Evolutionary conservation across 2,888 invertebrate species (phyloP), one percentile per base, ranked within the genome.

Genomic region (Oxyscelio sp.): DNA sequence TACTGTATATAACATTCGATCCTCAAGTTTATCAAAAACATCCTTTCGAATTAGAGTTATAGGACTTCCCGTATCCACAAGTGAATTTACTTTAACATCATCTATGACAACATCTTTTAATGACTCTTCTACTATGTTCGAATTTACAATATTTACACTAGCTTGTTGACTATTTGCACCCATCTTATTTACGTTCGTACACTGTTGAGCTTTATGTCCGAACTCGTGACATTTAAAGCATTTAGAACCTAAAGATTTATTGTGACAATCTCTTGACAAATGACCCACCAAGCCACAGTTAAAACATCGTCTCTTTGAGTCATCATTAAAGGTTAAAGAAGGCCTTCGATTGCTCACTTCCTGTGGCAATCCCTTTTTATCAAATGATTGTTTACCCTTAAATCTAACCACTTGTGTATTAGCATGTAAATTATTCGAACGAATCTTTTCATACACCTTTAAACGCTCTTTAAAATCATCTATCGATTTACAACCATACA

Each of bases 141-240:
- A 13, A n/a, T 43, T 59, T 59, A 59, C 17, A 61, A 43, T 4
- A 43, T 61, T 43, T 34, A 61, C 61, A 24, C 11, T 43, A 13
- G 61, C 8, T 43, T 61, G 19, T 6, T 22, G 21, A n/a, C 1
- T n/a, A 43, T 22, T 27, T 40, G 13, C 15, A 5, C 9, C 24
- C 21, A 1, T 34, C n/a, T 63, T 77, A 9, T 50, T 31, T 45
- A 17, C 11, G 24, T 24, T n/a, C 15, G n/a, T 43, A 43, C 43
- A 43, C 15, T 43, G 43, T 15, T 15, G n/a, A 2, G 66, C 73
- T 43, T 86, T 89, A 59, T 92, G 91, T 2, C 91, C 90, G 56
- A 83, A 90, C 13, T 87, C 75, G 13, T 89, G 78, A 66, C 89
- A 91, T 59, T 58, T 83, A 52, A 91, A 91, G 68, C 92, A 92